Base-by-base conservation (phyloP, 2,113 vertebrate genomes). In the Scytalopus superciliaris region DNA sequence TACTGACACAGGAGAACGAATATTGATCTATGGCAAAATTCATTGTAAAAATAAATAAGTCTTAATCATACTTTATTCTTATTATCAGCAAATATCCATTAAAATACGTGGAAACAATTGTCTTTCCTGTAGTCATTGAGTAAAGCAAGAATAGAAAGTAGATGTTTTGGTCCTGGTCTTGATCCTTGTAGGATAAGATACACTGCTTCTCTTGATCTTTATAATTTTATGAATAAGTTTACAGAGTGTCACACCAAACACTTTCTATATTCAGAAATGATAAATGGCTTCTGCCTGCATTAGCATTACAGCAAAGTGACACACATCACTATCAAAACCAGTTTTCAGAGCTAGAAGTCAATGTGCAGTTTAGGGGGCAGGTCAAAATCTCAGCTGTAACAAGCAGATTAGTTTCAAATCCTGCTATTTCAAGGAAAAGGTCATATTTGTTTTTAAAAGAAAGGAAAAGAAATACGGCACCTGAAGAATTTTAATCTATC, bases 211-310 rank as follows among this genome's bases (percentile, higher is more conserved):
- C 59, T 49, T 73, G 31, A 44, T 90, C 75, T 88, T 83, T 74
- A 31, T 69, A 12, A 27, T 90, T 83, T 84, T 92, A 55, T 81
- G 45, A 85, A 31, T 80, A 92, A 83, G 39, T 63, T 64, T 89
- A n/a, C 50, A 21, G 44, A 66, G 30, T 80, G 75, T 66, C 76
- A 77, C 59, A 57, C 55, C 4, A 7, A 93, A 68, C 64, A 83
- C 44, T 83, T 83, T 56, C 40, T 93, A 16, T 79, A 90, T 79
- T 92, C 67, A 80, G 87, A 92, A 96, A 84, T 70, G 15, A 92
- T 88, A 81, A 79, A 88, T 50, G 42, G 55, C 39, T 84, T 93
- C 64, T 93, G 49, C 76, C 68, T 89, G 93, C 90, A 92, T 93
- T 93, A 90, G 12, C 79, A 37, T 86, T 80, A 80, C 76, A 88